A percentile compares a stretch with the other conserved stretches of the same genome.
These are phyloP conservation scores for Sweltsa coloradensis DNA, from an alignment of 1,140 invertebrate species.

Conservation along the genomic window DNA sequence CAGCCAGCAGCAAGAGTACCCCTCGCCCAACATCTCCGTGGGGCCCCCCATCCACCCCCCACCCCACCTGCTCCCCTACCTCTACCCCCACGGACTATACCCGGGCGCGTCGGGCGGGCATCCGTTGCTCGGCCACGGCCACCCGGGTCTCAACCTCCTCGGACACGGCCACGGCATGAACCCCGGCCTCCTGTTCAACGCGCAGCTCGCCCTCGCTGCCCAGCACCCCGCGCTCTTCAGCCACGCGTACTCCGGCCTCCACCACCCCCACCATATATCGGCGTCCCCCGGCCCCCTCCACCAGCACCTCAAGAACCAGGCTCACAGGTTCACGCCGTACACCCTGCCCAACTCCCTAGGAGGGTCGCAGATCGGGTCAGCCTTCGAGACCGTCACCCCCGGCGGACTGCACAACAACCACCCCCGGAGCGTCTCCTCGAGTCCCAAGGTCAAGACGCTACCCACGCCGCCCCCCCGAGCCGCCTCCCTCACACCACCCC, in stretches of 20 bases:
- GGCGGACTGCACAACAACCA: slow-evolving; percentile 28
- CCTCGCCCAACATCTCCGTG: slow-evolving; percentile 72
- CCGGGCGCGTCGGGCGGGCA: slow-evolving; percentile 33
- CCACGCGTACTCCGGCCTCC: slow-evolving; percentile 39
- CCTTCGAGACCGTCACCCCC: slow-evolving; percentile 74
- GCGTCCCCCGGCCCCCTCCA: slow-evolving; percentile 35
- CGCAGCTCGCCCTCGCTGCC: slow-evolving; percentile 62
- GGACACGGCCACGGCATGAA: slow-evolving; percentile 44
- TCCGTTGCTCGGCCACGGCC: slow-evolving; percentile 50
- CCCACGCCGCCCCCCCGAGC: background rate
- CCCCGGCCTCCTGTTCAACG: slow-evolving; percentile 68
- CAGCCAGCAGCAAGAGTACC: slow-evolving; percentile 42
- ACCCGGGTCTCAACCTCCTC: slow-evolving; percentile 28
- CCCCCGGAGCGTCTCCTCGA: background rate
- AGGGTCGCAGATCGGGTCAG: slow-evolving; percentile 51
- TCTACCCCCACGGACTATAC: slow-evolving; percentile 72
- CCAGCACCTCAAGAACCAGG: slow-evolving; percentile 41
- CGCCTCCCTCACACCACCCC: background rate
- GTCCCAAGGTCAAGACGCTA: background rate
- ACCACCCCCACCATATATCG: slow-evolving; percentile 29
- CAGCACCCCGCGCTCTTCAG: slow-evolving; percentile 64
- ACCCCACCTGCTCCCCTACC: slow-evolving; percentile 67
- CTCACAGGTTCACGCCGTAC: slow-evolving; percentile 75
- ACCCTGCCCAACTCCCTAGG: slow-evolving; percentile 45
- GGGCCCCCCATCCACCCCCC: slow-evolving; percentile 79